phyloP scores from a whole-genome alignment of 2,797 vertebrate genomes.

The Chelon auratus region DNA sequence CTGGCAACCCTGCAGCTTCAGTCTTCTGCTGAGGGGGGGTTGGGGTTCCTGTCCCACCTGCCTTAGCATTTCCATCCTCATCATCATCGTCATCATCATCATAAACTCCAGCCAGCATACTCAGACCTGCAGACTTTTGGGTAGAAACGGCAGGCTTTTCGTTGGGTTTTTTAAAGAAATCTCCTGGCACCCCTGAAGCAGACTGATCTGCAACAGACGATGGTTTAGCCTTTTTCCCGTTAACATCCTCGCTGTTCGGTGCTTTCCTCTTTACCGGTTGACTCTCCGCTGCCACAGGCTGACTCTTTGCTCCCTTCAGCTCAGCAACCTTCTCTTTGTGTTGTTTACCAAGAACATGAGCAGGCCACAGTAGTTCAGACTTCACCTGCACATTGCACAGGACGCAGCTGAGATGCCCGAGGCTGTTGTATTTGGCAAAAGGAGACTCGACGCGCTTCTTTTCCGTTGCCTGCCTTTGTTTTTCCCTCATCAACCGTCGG shows the following conservation, averaged over 20 bases:
- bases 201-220: conserved; percentile 42
- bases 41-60: conserved; percentile 6
- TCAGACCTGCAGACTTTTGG: conserved; percentile 70
- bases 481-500: conserved; percentile 92
- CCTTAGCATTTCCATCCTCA: conserved; percentile 34
- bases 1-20: conserved; percentile 69
- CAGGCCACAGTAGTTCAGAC: conserved; percentile 92
- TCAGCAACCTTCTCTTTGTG: conserved; percentile 90
- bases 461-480: conserved; percentile 87
- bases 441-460: conserved; percentile 92
- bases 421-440: conserved; percentile 92
- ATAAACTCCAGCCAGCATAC: conserved; percentile 86
- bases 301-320: conserved; percentile 81
- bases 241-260: conserved; percentile 64
- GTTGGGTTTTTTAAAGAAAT: conserved; percentile 77
- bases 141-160: conserved; percentile 22
- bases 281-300: conserved; percentile 37
- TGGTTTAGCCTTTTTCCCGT: conserved; percentile 81
- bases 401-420: conserved; percentile 90
- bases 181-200: conserved; percentile 72
- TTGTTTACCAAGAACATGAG: conserved; percentile 92
- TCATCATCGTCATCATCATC: conserved; percentile 75
- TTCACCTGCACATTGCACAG: conserved; percentile 91
- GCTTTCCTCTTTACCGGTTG: conserved; percentile 85
- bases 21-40: conserved; percentile 37